A percentile compares a stretch with the other conserved stretches of the same genome.
Evolutionary conservation across 1,140 invertebrate genomes (phyloP).

Genomic region (Drosophila punjabiensis): DNA sequence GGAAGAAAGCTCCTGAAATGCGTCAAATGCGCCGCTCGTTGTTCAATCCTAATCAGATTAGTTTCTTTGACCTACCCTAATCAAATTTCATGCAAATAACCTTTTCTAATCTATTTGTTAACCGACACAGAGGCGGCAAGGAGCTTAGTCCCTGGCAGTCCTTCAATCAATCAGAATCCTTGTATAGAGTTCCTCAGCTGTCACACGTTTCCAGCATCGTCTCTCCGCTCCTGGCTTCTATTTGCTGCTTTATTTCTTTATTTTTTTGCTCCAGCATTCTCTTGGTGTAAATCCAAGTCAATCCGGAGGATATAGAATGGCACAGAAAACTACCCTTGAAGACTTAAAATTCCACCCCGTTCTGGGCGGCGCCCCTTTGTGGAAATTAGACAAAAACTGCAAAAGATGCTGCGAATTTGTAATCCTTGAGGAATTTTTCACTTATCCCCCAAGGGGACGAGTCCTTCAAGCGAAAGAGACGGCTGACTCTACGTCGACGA

Average conservation of each 20-base stretch:
- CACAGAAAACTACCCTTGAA: constrained; percentile 41
- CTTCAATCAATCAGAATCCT: constrained; percentile 63
- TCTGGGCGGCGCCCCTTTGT: constrained; percentile 35
- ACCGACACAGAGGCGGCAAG: constrained; percentile 50
- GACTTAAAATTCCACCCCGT: constrained; percentile 47
- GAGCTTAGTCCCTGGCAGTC: constrained; percentile 50
- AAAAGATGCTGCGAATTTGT: constrained; percentile 81
- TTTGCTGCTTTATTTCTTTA: background rate
- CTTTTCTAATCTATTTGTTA: constrained; percentile 71
- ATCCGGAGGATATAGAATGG: constrained; percentile 63
- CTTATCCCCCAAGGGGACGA: constrained; percentile 67
- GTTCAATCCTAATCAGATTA: constrained; percentile 73
- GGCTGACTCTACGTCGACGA: constrained; percentile 5
- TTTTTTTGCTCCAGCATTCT: constrained; percentile 17
- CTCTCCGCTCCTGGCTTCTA: constrained; percentile 2
- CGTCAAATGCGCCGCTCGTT: constrained; percentile 38
- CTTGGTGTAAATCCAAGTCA: constrained; percentile 76
- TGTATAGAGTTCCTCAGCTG: constrained; percentile 54
- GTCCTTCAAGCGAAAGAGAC: constrained; percentile 18
- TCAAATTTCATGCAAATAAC: constrained; percentile 75
- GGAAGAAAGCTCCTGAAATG: constrained; percentile 40
- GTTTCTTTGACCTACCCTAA: constrained; percentile 77
- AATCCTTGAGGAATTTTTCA: constrained; percentile 80
- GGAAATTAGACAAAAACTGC: constrained; percentile 75
- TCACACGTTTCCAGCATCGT: constrained; percentile 52